A percentile compares a stretch with the other conserved stretches of the same genome.
phyloP scores from a whole-genome alignment of 1,140 invertebrate genomes.

The Zaprionus davidi region DNA sequence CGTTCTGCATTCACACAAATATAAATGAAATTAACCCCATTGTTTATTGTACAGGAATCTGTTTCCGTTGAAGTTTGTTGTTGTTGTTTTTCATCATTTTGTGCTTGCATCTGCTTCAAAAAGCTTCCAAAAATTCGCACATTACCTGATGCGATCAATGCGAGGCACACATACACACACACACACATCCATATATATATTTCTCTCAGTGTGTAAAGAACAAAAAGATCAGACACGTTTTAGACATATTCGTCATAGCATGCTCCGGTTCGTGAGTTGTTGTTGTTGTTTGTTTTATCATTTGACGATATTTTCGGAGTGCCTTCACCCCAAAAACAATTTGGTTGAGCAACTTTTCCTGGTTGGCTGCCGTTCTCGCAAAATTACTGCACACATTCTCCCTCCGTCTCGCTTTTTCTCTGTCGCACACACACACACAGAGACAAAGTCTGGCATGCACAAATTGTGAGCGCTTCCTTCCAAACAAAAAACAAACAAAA shows the following conservation, averaged over 20 bases:
- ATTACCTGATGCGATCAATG: slow-evolving; percentile 74
- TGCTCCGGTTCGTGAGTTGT: slow-evolving; percentile 53
- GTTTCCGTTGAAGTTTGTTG: not conserved
- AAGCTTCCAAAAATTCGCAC: slow-evolving; percentile 31
- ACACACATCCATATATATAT: slow-evolving; percentile 4
- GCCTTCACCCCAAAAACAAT: slow-evolving; percentile 69
- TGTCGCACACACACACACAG: not conserved
- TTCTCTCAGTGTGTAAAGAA: not conserved
- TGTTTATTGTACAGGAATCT: slow-evolving; percentile 3
- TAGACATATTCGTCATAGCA: slow-evolving; percentile 59
- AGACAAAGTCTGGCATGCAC: slow-evolving; percentile 11
- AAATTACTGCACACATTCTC: slow-evolving; percentile 13
- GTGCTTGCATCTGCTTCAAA: slow-evolving; percentile 39
- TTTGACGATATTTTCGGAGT: slow-evolving; percentile 80
- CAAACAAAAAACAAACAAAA: slow-evolving; percentile 55
- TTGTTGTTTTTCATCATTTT: slow-evolving; percentile 15
- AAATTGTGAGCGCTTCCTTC: slow-evolving; percentile 51
- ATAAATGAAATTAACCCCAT: slow-evolving; percentile 8
- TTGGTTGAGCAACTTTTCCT: slow-evolving; percentile 72
- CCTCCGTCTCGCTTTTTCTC: not conserved
- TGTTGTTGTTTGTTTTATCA: slow-evolving; percentile 71
- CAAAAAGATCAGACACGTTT: slow-evolving; percentile 21
- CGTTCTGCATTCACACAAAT: not conserved
- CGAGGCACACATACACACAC: slow-evolving; percentile 24
- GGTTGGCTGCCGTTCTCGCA: slow-evolving; percentile 49